Percentiles rank a stretch among this genome's conserved stretches.
These are phyloP conservation scores for Stenchaetothrips biformis DNA, from an alignment of 2,888 invertebrate genomes.

Conservation along the genomic window DNA sequence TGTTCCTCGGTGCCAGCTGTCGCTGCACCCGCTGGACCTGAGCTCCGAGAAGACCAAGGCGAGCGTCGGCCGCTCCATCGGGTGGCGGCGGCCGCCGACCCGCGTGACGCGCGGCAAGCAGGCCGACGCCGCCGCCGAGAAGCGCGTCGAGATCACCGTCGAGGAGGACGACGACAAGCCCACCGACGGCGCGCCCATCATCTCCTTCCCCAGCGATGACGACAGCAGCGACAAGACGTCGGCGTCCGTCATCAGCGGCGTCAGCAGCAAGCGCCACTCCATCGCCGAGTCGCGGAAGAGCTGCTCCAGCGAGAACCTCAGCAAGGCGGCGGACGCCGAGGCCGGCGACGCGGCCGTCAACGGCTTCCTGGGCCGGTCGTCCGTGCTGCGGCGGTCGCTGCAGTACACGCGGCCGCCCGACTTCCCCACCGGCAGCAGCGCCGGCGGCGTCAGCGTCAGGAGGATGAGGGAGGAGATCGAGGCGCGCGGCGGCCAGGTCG, in stretches of 20 bases:
- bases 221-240: not conserved
- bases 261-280: slow-evolving; percentile 28
- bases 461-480: slow-evolving; percentile 26
- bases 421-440: slow-evolving; percentile 21
- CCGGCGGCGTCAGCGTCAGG: not conserved
- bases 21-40: slow-evolving; percentile 50
- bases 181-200: not conserved
- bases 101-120: slow-evolving; percentile 37
- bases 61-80: slow-evolving; percentile 49
- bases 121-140: not conserved
- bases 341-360: slow-evolving; percentile 25
- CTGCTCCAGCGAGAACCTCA: slow-evolving; percentile 26
- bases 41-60: slow-evolving; percentile 51
- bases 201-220: slow-evolving; percentile 3
- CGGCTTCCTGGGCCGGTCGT: slow-evolving; percentile 26
- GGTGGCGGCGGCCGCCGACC: slow-evolving; percentile 51
- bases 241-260: too few relatives aligned
- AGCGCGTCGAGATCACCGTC: not conserved
- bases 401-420: slow-evolving; percentile 27
- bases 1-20: slow-evolving; percentile 44
- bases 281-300: slow-evolving; percentile 28
- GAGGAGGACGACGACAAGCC: slow-evolving; percentile 19
- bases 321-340: slow-evolving; percentile 13
- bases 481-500: slow-evolving; percentile 19
- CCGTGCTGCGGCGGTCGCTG: slow-evolving; percentile 12